A percentile compares a stretch with the other conserved stretches of the same genome.
phyloP scores from a whole-genome alignment of 2,113 vertebrate species.

The Chionomys nivalis region DNA sequence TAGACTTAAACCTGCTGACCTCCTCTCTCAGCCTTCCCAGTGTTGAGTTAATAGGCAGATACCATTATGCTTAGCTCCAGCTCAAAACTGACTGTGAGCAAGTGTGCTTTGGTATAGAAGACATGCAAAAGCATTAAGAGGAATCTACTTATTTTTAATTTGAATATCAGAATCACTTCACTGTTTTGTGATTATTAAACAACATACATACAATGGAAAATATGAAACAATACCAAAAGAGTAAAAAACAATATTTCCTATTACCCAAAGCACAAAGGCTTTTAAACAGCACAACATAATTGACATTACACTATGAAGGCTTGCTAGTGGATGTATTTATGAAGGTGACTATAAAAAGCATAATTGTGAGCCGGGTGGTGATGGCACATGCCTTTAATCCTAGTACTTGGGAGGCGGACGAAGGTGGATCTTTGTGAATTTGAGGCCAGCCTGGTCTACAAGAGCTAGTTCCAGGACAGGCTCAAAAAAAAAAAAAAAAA shows the following conservation, averaged over 20 bases:
- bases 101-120: background rate
- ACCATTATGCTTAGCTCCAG: background rate
- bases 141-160: background rate
- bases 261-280: background rate
- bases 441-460: too few relatives aligned
- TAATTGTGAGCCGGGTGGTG: too few relatives aligned
- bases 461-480: too few relatives aligned
- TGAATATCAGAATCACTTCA: slow-evolving; percentile 15
- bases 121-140: background rate
- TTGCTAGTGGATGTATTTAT: background rate
- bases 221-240: background rate
- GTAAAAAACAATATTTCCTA: background rate
- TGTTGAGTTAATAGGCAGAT: background rate
- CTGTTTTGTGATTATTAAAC: background rate
- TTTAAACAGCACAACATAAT: background rate
- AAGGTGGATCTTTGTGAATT: too few relatives aligned
- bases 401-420: too few relatives aligned
- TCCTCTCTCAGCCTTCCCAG: background rate
- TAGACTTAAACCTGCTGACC: background rate
- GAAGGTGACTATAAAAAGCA: background rate
- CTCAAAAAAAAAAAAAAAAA: too few relatives aligned
- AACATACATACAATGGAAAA: background rate
- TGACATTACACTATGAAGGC: background rate
- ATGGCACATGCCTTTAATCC: too few relatives aligned
- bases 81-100: background rate